These are phyloP conservation scores for Bradypus variegatus DNA, from an alignment of 2,797 vertebrate genomes.

Conservation along the genomic window DNA sequence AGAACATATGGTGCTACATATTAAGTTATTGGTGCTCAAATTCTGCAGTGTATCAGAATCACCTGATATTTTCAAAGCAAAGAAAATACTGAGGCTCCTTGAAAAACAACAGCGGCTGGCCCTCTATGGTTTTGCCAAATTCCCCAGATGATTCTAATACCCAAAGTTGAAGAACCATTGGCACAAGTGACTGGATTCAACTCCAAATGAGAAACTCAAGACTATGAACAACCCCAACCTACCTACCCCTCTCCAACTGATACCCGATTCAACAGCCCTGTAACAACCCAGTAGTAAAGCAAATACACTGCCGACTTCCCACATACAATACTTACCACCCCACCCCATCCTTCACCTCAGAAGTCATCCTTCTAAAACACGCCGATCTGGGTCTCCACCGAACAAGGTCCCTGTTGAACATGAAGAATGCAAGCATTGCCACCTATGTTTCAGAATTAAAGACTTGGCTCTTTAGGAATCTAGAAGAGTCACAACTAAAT, in stretches of 20 bases:
- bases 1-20: neutral
- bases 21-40: neutral
- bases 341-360: neutral
- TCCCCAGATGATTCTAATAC: neutral
- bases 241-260: neutral
- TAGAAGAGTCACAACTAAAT: neutral
- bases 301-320: neutral
- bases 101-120: neutral
- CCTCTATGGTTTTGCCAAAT: neutral
- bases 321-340: neutral
- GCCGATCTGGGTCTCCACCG: neutral
- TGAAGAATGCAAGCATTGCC: neutral
- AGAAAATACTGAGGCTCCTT: neutral
- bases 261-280: neutral
- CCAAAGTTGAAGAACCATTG: neutral
- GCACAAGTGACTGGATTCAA: neutral
- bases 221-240: neutral
- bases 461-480: neutral
- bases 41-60: neutral
- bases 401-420: neutral
- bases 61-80: neutral
- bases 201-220: neutral
- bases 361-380: slow-evolving; percentile 2
- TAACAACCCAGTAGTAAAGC: neutral
- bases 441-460: slow-evolving; percentile 25